Evolutionary conservation across 2,797 vertebrate genomes (phyloP), one percentile per base, ranked within the genome.

Genomic region (Hydrocynus forskahlii): DNA sequence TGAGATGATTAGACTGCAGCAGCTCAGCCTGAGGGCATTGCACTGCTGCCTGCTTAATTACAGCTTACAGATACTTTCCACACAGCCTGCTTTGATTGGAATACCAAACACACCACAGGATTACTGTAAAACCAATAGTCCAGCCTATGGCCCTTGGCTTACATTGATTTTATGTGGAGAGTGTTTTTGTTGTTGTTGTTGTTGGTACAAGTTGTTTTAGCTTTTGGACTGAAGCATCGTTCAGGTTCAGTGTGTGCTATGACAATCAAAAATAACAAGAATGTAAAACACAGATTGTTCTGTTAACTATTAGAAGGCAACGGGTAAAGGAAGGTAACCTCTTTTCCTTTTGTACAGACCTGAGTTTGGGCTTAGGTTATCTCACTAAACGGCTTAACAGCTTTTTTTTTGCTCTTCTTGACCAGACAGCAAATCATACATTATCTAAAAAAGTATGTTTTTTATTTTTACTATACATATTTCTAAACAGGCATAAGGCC

Each of bases 31-130:
- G 19, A 60, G 73, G 80, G 52, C 71, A 75, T 71, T 80, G 29
- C 55, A 70, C 69, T 71, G 25, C 35, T 62, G 50, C 43, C 57
- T 64, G 60, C 73, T 76, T 83, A 84, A 87, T 87, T 86, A 77
- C 71, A 55, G 14, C 77, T 62, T 78, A 78, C 79, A 70, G 38
- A 60, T 76, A 62, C 68, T 74, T 60, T 71, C 48, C 59, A 57
- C 45, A 50, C 43, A 17, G 25, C 50, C 55, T 21, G 14, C 72
- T 80, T 57, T 83, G 52, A 73, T 85, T 43, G 55, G 67, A 83
- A 59, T 81, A 63, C 57, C 74, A 68, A 81, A 81, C 60, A 54
- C 55, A 76, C 75, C 62, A 45, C 66, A 74, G 63, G 57, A 69
- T 83, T 83, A 83, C 73, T 75, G 82, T 71, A 76, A 83, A 72